Evolutionary conservation across 2,888 invertebrate species (phyloP), one percentile per base, ranked within the genome.

Genomic region (Polyommatus iphigenia): DNA sequence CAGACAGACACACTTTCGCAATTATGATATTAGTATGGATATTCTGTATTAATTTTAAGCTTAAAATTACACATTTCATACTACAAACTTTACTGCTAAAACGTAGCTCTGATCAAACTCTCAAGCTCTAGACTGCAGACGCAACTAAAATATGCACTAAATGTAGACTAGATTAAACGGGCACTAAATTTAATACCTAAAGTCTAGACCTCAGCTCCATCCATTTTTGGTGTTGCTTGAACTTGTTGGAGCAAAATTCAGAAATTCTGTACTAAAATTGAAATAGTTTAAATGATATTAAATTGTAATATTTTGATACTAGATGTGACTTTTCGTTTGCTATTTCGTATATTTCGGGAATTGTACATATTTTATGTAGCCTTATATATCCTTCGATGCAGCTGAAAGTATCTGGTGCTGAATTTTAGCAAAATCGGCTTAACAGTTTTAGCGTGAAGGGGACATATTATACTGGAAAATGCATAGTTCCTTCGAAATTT

Each of bases 151-250:
- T 29, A 29, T 29, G 15, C 29, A 67, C 29, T 29, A 67, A 67
- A 15, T 29, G 29, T 67, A 67, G 29, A 29, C 24, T 67, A 29
- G 29, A 67, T 67, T 29, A 29, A 67, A 67, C 13, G 67, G 10
- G 67, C 29, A 67, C 29, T 67, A 67, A 67, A 67, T 67, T 67
- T 67, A 67, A 67, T 67, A 67, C 67, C 67, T 67, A 50, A 15
- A 13, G 50, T 50, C 50, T 50, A 67, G 67, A 62, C 67, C 67
- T 67, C 29, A 29, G 67, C 67, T 10, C 15, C 29, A 24, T 15
- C 67, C 67, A 67, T 29, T 67, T 67, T 29, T 67, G 62, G 2
- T 62, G 62, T 24, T 10, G 24, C 24, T 20, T 24, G 20, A n/a
- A 59, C 57, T 8, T 59, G 7, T 59, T 20, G 20, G 62, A 67